Base-by-base conservation (phyloP, 2,797 vertebrate genomes). In the Pantherophis alleghaniensis region DNA sequence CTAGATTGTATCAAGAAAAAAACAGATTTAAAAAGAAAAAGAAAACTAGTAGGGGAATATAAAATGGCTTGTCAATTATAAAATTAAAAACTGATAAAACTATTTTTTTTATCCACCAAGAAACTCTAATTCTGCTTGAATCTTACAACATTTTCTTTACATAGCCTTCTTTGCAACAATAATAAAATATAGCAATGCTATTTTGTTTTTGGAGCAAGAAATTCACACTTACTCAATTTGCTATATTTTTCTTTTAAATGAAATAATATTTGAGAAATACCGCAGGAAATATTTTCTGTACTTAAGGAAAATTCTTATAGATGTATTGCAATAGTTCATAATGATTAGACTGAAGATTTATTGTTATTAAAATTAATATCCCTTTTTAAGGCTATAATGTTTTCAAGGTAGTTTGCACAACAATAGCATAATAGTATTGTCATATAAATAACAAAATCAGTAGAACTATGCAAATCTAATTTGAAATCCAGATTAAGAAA, bases 161-260 rank as follows among this genome's bases (percentile, higher is more conserved):
- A 16, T 87, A 12, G 91, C 3, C 7, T 66, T 91, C 0, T 63
- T 63, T 61, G 26, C 61, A 92, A 74, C 42, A n/a, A 26, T 63
- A 87, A 91, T 24, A 91, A 87, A 91, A 37, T 13, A 66, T 28
- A 63, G 63, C 37, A 92, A 47, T 88, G 37, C n/a, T 88, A 42
- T 16, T 53, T 6, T 88, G 28, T 32, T 87, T 16, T 42, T 13
- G 22, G 13, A 87, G 51, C 51, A n/a, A 63, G 59, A 47, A 61
- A 86, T 60, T 91, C 57, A 61, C 42, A 0, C 74, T 93, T 66
- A n/a, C 90, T 96, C 51, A 90, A 95, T 94, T 90, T 91, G 6
- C 3, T 20, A 16, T 7, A 1, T 91, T 95, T 96, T 86, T 32
- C 12, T 60, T 51, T 28, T 42, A 57, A 37, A 66, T 32, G 55